Evolutionary conservation across 1,140 invertebrate species (phyloP), one percentile per base, ranked within the genome.

Genomic region (Drosophila saltans): DNA sequence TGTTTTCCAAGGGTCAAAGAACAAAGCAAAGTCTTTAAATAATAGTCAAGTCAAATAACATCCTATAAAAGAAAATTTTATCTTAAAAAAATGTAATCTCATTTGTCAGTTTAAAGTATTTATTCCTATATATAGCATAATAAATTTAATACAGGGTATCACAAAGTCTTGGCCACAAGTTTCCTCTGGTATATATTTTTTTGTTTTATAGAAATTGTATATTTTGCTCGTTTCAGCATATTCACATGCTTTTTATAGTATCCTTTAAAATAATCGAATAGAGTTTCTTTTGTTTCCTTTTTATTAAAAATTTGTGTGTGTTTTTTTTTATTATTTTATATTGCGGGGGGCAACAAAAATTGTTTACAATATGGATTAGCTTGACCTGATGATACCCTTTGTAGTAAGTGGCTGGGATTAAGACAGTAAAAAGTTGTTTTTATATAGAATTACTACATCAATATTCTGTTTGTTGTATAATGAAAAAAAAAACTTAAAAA

Each of bases 311-410:
- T 6, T 0, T 30, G 28, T 16, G 16, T 30, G 28, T 43, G 5
- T 7, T 11, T 21, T 21, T 8, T 45, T 16, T 16, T 43, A 2
- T 3, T 6, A 21, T 45, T 21, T 21, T 21, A 4, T 21, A 45
- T 8, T 45, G 43, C 4, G 4, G 39, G 2, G 11, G 10, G 11
- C 39, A 40, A 21, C 10, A n/a, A 6, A 45, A 45, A 45, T 45
- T 45, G n/a, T 45, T 45, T 21, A 45, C 43, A 45, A 45, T 21
- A 16, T 45, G 43, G n/a, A 21, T 45, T 45, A 45, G 43, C 21
- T 6, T 45, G 43, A 16, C 43, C 43, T 45, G n/a, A 6, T 43
- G 43, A 45, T 45, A 45, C 16, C 43, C 43, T 45, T 45, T 26
- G 8, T n/a, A 24, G 16, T 24, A 24, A 24, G 21, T 7, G 45